These are phyloP conservation scores for Enteromius unitaeniatus DNA, from an alignment of 2,797 vertebrate species.

Conservation along the genomic window DNA sequence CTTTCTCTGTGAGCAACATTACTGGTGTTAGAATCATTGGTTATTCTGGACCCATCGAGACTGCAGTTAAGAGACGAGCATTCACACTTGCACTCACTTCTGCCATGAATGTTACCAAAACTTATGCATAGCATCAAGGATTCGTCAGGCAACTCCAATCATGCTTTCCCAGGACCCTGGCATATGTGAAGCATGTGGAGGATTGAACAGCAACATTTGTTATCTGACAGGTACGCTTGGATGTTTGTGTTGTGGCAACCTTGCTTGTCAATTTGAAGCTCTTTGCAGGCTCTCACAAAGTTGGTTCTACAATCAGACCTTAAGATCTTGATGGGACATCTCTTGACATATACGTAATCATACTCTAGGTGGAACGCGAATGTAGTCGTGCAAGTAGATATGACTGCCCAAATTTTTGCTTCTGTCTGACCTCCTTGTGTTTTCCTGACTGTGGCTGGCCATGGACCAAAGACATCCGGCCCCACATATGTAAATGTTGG, in stretches of 20 bases:
- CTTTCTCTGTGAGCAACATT: constrained; percentile 16
- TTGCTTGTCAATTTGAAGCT: constrained; percentile 11
- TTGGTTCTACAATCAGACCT: constrained; percentile 24
- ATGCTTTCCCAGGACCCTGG: constrained; percentile 17
- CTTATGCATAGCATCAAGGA: constrained; percentile 16
- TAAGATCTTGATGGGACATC: constrained; percentile 12
- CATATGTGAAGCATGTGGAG: constrained; percentile 24
- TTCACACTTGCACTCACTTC: not conserved
- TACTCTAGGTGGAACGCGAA: not conserved
- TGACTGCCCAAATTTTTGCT: constrained; percentile 15
- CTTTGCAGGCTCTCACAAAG: constrained; percentile 22
- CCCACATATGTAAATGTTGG: constrained; percentile 17
- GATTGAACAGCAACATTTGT: constrained; percentile 5
- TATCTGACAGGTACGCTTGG: not conserved
- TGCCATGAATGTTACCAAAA: constrained; percentile 14
- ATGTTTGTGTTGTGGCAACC: constrained; percentile 2
- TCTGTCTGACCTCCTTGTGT: not conserved
- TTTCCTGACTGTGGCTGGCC: not conserved
- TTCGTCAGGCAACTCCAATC: not conserved
- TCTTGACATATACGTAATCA: not conserved
- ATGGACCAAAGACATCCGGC: constrained; percentile 1
- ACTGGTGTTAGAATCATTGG: constrained; percentile 26
- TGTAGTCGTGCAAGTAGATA: constrained; percentile 24
- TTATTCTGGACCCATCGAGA: constrained; percentile 14
- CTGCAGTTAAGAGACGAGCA: not conserved